These are phyloP conservation scores for Puffinus mauretanicus DNA, from an alignment of 2,113 vertebrate species.

Conservation along the genomic window DNA sequence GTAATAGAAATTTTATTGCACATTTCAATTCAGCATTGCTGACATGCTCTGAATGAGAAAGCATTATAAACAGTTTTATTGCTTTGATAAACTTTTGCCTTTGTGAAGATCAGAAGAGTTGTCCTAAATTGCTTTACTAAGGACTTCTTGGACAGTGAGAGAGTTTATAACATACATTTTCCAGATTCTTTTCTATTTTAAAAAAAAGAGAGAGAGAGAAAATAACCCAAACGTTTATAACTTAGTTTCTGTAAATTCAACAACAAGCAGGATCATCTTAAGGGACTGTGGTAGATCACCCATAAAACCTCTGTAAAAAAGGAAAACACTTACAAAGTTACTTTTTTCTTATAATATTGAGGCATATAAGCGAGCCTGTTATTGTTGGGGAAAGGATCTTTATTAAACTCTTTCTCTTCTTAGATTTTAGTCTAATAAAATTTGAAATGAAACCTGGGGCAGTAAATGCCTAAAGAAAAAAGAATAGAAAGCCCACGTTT, in stretches of 20 bases:
- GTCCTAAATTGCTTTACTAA: background rate
- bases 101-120: background rate
- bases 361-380: background rate
- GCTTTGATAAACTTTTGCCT: constrained; percentile 16
- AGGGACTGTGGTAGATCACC: rapidly evolving
- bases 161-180: background rate
- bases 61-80: background rate
- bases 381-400: background rate
- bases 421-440: background rate
- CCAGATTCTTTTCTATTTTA: background rate
- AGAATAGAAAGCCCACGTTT: background rate
- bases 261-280: background rate
- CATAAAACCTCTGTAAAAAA: background rate
- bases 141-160: background rate
- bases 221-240: background rate
- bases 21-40: background rate
- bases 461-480: background rate
- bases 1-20: constrained; percentile 34
- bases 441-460: background rate
- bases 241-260: background rate
- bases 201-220: background rate
- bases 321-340: background rate
- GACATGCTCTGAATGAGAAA: background rate
- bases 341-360: background rate
- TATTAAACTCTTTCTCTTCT: background rate